Evolutionary conservation across 2,797 vertebrate species (phyloP).

Genomic region (Discoglossus pictus): DNA sequence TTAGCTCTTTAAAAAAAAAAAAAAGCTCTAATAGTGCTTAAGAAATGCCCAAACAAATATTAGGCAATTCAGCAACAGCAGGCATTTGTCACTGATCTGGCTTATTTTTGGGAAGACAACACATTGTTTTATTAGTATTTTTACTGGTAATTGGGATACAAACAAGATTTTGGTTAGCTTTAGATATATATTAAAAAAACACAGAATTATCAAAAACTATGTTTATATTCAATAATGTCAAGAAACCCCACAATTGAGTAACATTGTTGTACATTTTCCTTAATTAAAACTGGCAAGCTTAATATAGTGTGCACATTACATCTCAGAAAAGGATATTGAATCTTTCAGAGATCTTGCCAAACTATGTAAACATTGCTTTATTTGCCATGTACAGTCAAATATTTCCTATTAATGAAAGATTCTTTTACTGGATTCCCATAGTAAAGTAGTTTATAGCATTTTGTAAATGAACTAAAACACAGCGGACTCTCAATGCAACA

Average conservation of each 20-base stretch:
- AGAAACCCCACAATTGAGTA: conserved; percentile 36
- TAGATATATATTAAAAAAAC: no score
- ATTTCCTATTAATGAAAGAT: conserved; percentile 65
- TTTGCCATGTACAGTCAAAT: conserved; percentile 57
- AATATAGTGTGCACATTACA: conserved; percentile 47
- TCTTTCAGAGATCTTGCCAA: conserved; percentile 59
- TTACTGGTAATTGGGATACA: background rate
- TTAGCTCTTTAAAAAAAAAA: no score
- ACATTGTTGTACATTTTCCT: conserved; percentile 42
- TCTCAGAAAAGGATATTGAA: conserved; percentile 53
- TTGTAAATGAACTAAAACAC: conserved; percentile 60
- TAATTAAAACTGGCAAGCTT: conserved; percentile 53
- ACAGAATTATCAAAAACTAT: no score
- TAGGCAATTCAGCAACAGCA: no score
- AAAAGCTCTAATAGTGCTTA: no score
- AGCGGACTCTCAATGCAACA: conserved; percentile 53
- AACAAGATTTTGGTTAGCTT: background rate
- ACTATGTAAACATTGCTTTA: conserved; percentile 60
- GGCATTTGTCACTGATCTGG: no score
- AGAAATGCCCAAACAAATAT: no score
- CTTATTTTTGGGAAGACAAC: no score
- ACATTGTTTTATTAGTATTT: background rate
- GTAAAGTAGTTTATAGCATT: conserved; percentile 61
- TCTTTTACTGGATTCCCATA: conserved; percentile 60
- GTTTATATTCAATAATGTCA: no score